phyloP scores from a whole-genome alignment of 2,888 invertebrate genomes.

The Gonocerus acuteangulatus region DNA sequence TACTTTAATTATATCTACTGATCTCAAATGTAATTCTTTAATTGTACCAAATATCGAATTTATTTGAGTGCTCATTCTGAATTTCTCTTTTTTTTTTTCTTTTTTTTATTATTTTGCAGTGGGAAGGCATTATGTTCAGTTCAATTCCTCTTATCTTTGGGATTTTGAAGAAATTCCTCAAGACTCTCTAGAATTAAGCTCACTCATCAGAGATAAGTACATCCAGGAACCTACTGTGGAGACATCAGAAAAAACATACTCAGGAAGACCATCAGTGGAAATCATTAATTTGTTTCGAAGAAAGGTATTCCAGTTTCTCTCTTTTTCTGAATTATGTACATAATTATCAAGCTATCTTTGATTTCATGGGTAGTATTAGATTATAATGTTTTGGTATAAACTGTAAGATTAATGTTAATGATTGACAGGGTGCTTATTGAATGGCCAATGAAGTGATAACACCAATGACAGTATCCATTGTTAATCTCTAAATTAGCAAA shows the following conservation, averaged over 20 bases:
- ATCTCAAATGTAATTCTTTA: constrained; percentile 32
- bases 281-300: constrained; percentile 26
- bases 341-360: too few relatives aligned
- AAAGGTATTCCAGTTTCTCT: constrained; percentile 25
- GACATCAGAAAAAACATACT: constrained; percentile 1
- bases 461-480: too few relatives aligned
- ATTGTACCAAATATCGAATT: not conserved
- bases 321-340: too few relatives aligned
- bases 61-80: not conserved
- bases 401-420: too few relatives aligned
- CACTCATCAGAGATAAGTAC: constrained; percentile 66
- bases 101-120: not conserved
- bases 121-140: constrained; percentile 29
- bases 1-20: constrained; percentile 33
- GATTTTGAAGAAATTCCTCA: constrained; percentile 51
- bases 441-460: too few relatives aligned
- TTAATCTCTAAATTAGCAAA: too few relatives aligned
- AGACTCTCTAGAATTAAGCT: constrained; percentile 65
- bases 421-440: too few relatives aligned
- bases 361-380: too few relatives aligned
- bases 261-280: constrained; percentile 11
- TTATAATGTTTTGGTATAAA: too few relatives aligned
- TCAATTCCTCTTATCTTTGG: constrained; percentile 28
- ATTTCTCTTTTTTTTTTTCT: constrained; percentile 7
- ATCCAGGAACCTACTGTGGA: constrained; percentile 44